Percentiles rank a stretch among this genome's conserved stretches.
phyloP scores from a whole-genome alignment of 2,797 vertebrate species.

The Sandelia bainsii region DNA sequence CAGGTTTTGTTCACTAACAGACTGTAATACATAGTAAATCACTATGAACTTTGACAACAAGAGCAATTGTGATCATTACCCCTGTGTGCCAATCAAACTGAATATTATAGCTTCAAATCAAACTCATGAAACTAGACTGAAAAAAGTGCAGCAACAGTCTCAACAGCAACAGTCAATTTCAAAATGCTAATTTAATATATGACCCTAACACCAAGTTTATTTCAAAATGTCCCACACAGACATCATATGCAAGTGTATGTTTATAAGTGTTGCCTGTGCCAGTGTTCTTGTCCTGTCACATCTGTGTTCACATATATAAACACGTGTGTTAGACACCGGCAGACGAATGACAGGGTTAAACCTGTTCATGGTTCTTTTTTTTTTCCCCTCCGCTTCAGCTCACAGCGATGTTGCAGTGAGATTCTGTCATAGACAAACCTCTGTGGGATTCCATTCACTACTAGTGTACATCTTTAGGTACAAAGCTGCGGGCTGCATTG shows the following conservation, averaged over 20 bases:
- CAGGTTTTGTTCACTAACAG: slow-evolving; percentile 23
- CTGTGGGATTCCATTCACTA: slow-evolving; percentile 94
- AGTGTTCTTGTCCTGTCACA: slow-evolving; percentile 34
- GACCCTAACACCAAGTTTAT: neutral
- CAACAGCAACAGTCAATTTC: too few species aligned
- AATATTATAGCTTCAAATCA: slow-evolving; percentile 10
- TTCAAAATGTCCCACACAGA: slow-evolving; percentile 13
- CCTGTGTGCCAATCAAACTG: neutral
- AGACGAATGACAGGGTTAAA: slow-evolving; percentile 73
- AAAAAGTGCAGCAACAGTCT: too few species aligned
- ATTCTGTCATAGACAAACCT: slow-evolving; percentile 95
- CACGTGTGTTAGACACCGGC: slow-evolving; percentile 13
- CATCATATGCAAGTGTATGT: neutral
- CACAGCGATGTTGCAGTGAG: slow-evolving; percentile 88
- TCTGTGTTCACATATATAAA: slow-evolving; percentile 37
- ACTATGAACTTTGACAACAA: slow-evolving; percentile 26
- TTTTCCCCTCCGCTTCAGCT: slow-evolving; percentile 43
- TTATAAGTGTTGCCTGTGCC: neutral
- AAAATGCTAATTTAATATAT: neutral
- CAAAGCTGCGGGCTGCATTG: slow-evolving; percentile 87
- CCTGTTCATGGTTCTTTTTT: slow-evolving; percentile 60
- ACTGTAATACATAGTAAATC: slow-evolving; percentile 16
- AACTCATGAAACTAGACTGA: neutral
- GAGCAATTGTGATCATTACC: slow-evolving; percentile 12
- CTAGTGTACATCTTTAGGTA: slow-evolving; percentile 92